Conservation (phyloP, 2,797 vertebrate genomes). For the Rhyacichthys aspro region DNA sequence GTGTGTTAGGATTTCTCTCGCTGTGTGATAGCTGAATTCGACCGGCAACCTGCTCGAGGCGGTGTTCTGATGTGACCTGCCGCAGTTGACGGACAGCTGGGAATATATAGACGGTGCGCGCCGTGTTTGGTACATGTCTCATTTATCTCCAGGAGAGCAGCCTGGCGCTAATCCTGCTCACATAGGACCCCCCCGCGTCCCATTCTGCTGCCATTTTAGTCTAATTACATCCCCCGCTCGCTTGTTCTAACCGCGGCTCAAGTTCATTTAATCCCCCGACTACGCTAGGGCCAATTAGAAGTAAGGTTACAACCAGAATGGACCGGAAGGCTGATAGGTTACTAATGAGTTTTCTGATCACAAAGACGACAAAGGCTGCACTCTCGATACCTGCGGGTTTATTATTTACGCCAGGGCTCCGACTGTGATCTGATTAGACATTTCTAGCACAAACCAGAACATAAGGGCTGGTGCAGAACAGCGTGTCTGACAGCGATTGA, state of each 20-base stretch:
- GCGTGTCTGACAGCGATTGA: neutral
- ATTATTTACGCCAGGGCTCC: constrained; percentile 8
- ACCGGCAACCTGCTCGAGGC: constrained; percentile 17
- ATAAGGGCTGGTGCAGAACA: neutral
- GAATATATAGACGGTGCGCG: constrained; percentile 5
- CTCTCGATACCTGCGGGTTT: constrained; percentile 7
- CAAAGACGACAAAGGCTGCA: constrained; percentile 5
- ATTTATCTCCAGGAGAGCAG: constrained; percentile 14
- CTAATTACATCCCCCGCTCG: constrained; percentile 9
- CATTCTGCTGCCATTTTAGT: constrained; percentile 21
- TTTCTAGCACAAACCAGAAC: constrained; percentile 2
- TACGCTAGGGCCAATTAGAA: constrained; percentile 14
- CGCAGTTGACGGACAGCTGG: constrained; percentile 6
- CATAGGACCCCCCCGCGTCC: constrained; percentile 13
- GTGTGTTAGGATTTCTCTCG: constrained; percentile 40
- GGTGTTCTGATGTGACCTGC: constrained; percentile 6
- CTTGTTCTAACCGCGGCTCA: constrained; percentile 14
- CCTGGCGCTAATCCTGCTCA: neutral
- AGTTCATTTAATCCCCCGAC: constrained; percentile 25
- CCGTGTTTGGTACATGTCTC: neutral
- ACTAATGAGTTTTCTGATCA: constrained; percentile 24
- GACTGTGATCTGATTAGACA: constrained; percentile 3
- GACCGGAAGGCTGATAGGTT: constrained; percentile 10
- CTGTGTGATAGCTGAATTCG: constrained; percentile 45
- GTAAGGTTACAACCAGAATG: constrained; percentile 15